Evolutionary conservation across 1,140 invertebrate genomes (phyloP).

Genomic region (Potamilus streckersoni): DNA sequence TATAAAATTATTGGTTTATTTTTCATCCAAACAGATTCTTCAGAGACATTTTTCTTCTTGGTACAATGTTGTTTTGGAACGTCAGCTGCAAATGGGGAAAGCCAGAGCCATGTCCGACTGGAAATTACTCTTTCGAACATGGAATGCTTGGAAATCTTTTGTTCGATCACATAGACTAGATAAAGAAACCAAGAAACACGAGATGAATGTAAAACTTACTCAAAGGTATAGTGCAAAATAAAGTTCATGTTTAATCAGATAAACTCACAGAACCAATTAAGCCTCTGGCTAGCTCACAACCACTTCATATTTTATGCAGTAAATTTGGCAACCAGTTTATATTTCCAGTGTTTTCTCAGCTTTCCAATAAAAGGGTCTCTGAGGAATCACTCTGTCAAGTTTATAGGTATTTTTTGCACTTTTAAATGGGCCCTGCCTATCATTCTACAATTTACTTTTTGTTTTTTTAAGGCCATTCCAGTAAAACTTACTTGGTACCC

Average conservation of each 20-base stretch:
- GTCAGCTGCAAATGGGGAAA: conserved; percentile 60
- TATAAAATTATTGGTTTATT: no score
- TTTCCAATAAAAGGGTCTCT: no score
- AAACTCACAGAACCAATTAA: background rate
- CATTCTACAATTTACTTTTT: no score
- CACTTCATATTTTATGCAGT: no score
- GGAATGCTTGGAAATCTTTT: conserved; percentile 61
- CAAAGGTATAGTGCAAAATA: conserved; percentile 47
- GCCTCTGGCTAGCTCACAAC: no score
- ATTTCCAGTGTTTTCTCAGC: no score
- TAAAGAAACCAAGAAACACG: conserved; percentile 48
- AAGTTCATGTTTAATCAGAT: background rate
- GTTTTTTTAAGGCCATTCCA: no score
- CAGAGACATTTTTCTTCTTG: conserved; percentile 64
- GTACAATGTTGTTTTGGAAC: conserved; percentile 61
- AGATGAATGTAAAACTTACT: conserved; percentile 46
- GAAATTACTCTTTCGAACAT: conserved; percentile 58
- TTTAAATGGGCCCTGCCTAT: no score
- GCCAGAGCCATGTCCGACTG: conserved; percentile 65
- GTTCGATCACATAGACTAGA: conserved; percentile 44
- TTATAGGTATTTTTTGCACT: no score
- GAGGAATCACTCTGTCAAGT: no score
- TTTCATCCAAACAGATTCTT: conserved; percentile 38
- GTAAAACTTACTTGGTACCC: no score
- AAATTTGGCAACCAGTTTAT: no score